A percentile compares a stretch with the other conserved stretches of the same genome.
Evolutionary conservation across 2,113 vertebrate genomes (phyloP).

Genomic region (Lepisosteus oculatus): DNA sequence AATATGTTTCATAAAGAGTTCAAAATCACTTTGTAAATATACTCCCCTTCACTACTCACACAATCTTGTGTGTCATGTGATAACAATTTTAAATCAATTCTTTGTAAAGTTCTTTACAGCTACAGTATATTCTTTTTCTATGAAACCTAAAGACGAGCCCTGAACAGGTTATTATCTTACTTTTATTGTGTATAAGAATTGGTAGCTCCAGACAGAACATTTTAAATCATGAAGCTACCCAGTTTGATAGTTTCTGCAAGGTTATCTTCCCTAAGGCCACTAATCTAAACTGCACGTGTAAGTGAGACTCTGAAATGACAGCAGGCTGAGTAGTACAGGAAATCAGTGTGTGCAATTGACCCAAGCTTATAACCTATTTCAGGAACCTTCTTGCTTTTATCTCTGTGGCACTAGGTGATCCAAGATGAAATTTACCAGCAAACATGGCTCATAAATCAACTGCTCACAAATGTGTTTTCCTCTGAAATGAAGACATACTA

Average conservation of each 20-base stretch:
- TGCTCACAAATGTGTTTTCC: slow-evolving; percentile 40
- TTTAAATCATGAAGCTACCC: too few species aligned
- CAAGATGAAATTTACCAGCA: slow-evolving; percentile 38
- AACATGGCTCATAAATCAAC: slow-evolving; percentile 46
- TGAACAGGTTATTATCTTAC: too few species aligned
- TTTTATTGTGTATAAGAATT: too few species aligned
- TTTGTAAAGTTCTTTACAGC: too few species aligned
- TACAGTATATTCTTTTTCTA: too few species aligned
- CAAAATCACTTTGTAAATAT: too few species aligned
- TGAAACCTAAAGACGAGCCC: too few species aligned
- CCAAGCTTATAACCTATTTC: slow-evolving; percentile 47
- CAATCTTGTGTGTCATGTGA: too few species aligned
- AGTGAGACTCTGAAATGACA: slow-evolving; percentile 21
- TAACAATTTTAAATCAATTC: too few species aligned
- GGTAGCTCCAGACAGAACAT: too few species aligned
- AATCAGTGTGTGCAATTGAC: slow-evolving; percentile 35
- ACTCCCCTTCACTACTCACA: too few species aligned
- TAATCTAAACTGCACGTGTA: slow-evolving; percentile 32
- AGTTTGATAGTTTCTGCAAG: slow-evolving; percentile 13
- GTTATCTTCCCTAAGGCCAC: slow-evolving; percentile 34
- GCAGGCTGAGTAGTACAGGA: slow-evolving; percentile 19
- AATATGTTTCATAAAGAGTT: too few species aligned
- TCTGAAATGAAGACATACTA: slow-evolving; percentile 53
- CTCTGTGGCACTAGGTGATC: slow-evolving; percentile 30
- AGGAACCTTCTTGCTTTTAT: slow-evolving; percentile 41